A percentile compares a stretch with the other conserved stretches of the same genome.
phyloP scores from a whole-genome alignment of 2,888 invertebrate genomes.

The Ophion ventricosus region DNA sequence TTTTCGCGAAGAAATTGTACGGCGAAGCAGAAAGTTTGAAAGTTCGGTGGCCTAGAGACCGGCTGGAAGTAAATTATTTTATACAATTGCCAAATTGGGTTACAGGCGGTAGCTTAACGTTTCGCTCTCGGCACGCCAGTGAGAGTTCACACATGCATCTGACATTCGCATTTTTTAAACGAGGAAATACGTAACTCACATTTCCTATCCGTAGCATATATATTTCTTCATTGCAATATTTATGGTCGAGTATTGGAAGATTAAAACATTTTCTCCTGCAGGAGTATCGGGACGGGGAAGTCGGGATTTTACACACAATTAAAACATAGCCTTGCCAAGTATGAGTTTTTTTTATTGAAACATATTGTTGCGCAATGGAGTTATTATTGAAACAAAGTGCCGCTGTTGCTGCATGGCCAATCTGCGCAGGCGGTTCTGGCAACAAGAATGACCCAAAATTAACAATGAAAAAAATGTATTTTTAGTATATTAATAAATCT shows the following conservation, averaged over 20 bases:
- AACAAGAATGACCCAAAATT: too few relatives aligned
- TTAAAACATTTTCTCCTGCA: not conserved
- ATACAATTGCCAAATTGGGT: slow-evolving; percentile 16
- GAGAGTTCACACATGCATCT: not conserved
- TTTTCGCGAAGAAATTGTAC: slow-evolving; percentile 2
- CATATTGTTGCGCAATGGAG: too few relatives aligned
- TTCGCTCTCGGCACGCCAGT: not conserved
- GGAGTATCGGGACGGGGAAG: not conserved
- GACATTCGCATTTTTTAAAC: not conserved
- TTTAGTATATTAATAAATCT: not conserved
- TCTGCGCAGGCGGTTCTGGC: too few relatives aligned
- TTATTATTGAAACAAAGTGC: too few relatives aligned
- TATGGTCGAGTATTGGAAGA: not conserved
- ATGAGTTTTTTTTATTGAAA: not conserved
- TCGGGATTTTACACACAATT: not conserved
- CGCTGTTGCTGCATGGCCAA: too few relatives aligned
- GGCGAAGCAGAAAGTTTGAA: not conserved
- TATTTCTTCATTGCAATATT: not conserved
- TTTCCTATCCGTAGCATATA: too few relatives aligned
- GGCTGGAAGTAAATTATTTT: slow-evolving; percentile 44
- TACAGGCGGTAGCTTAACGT: slow-evolving; percentile 28
- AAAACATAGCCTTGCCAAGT: not conserved
- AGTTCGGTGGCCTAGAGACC: not conserved
- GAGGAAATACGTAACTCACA: not conserved
- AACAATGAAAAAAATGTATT: not conserved